Percentiles rank a stretch among this genome's conserved stretches.
Conservation (phyloP, 2,888 invertebrate genomes). For the Thera obeliscata region DNA sequence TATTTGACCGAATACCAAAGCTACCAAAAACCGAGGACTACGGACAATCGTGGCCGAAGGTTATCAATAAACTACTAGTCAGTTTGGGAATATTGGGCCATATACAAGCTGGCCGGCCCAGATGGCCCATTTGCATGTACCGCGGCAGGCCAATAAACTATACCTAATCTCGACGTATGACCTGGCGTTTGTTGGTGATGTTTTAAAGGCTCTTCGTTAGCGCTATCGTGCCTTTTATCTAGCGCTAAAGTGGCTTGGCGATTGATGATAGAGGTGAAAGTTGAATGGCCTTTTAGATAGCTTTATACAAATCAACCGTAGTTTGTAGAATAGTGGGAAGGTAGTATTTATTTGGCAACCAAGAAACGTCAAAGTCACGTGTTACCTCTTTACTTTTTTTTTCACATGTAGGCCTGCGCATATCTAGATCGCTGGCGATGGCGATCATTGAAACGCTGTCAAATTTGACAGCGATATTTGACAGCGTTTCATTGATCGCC, state of each 20-base stretch:
- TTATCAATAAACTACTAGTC: conserved; percentile 40
- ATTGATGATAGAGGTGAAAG: conserved; percentile 2
- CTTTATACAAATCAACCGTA: neutral
- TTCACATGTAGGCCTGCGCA: too few species aligned
- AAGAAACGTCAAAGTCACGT: too few species aligned
- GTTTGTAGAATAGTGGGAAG: neutral
- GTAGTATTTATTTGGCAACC: too few species aligned
- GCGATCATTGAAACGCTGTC: too few species aligned
- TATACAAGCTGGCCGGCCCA: conserved; percentile 47
- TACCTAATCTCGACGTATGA: conserved; percentile 43
- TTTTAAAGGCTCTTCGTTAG: conserved; percentile 24
- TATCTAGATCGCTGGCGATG: too few species aligned
- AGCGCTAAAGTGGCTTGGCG: neutral
- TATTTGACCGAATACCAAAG: conserved; percentile 4
- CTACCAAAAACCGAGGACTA: conserved; percentile 5
- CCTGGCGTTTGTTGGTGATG: conserved; percentile 29
- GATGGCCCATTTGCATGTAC: conserved; percentile 50
- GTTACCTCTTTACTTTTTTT: too few species aligned
- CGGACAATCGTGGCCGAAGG: conserved; percentile 15
- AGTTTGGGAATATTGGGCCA: conserved; percentile 47
- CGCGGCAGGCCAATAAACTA: conserved; percentile 49
- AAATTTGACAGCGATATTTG: too few species aligned
- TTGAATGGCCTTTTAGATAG: conserved; percentile 1
- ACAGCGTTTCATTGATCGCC: too few species aligned
- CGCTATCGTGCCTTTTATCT: conserved; percentile 14